Conservation (phyloP, 2,888 invertebrate species). For the Oeneis ivallda region DNA sequence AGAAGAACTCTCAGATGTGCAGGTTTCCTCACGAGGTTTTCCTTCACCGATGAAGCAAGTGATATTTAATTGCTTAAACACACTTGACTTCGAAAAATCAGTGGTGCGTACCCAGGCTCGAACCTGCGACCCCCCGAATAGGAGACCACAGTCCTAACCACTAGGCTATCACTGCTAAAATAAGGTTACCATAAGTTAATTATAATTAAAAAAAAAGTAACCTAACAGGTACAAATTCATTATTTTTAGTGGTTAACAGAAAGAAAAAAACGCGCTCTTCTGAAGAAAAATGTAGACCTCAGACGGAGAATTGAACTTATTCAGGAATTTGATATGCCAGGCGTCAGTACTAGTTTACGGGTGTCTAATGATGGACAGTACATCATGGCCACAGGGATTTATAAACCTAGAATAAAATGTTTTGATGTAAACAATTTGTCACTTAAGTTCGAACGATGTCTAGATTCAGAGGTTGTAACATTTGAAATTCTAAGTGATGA, state of each 20-base stretch:
- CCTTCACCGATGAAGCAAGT: too few relatives aligned
- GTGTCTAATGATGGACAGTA: constrained; percentile 96
- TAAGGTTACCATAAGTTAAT: too few relatives aligned
- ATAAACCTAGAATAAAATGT: constrained; percentile 97
- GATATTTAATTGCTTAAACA: too few relatives aligned
- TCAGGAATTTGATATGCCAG: constrained; percentile 99
- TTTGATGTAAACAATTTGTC: constrained; percentile 98
- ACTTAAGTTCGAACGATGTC: constrained; percentile 98
- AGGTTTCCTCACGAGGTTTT: too few relatives aligned
- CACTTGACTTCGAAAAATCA: too few relatives aligned
- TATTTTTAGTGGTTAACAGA: constrained; percentile 91
- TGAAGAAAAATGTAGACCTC: constrained; percentile 95
- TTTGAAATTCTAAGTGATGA: constrained; percentile 97
- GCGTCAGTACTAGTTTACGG: constrained; percentile 91
- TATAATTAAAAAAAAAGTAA: neutral
- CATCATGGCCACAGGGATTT: constrained; percentile 95
- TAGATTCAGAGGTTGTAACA: constrained; percentile 97
- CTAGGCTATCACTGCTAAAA: too few relatives aligned
- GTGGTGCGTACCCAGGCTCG: too few relatives aligned
- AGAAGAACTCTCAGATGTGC: too few relatives aligned
- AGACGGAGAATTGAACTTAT: constrained; percentile 96
- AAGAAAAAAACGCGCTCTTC: constrained; percentile 88
- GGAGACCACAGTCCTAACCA: too few relatives aligned
- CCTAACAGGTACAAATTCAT: neutral
- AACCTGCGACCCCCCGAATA: too few relatives aligned